phyloP scores from a whole-genome alignment of 2,113 vertebrate genomes.

The Tapirus terrestris region DNA sequence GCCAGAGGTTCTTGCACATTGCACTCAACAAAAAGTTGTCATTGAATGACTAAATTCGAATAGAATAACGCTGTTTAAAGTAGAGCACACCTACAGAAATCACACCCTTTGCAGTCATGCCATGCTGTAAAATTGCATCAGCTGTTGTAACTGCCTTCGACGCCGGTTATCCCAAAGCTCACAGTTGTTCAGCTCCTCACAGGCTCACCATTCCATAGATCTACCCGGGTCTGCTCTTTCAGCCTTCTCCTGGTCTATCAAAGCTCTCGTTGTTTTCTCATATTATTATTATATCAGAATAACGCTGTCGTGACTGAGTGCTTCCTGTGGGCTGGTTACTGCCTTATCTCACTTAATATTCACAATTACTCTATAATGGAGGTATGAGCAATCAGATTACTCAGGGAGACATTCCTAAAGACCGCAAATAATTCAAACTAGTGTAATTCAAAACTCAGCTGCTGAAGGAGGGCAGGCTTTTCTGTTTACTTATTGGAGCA shows the following conservation, averaged over 20 bases:
- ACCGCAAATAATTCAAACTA: neutral
- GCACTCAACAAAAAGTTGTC: neutral
- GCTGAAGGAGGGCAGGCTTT: neutral
- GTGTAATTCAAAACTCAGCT: neutral
- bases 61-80: neutral
- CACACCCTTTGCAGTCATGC: neutral
- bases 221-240: neutral
- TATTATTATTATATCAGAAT: neutral
- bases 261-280: neutral
- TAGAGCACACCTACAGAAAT: neutral
- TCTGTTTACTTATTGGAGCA: neutral
- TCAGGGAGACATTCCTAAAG: slow-evolving; percentile 3
- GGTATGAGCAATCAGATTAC: neutral
- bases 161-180: neutral
- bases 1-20: neutral
- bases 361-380: neutral
- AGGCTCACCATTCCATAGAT: neutral
- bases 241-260: neutral
- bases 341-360: neutral
- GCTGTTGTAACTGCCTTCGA: neutral
- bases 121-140: neutral
- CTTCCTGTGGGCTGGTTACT: neutral
- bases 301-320: neutral
- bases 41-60: neutral
- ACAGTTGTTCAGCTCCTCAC: neutral